These are phyloP conservation scores for Bostrychus sinensis DNA, from an alignment of 2,113 vertebrate genomes.

Conservation along the genomic window DNA sequence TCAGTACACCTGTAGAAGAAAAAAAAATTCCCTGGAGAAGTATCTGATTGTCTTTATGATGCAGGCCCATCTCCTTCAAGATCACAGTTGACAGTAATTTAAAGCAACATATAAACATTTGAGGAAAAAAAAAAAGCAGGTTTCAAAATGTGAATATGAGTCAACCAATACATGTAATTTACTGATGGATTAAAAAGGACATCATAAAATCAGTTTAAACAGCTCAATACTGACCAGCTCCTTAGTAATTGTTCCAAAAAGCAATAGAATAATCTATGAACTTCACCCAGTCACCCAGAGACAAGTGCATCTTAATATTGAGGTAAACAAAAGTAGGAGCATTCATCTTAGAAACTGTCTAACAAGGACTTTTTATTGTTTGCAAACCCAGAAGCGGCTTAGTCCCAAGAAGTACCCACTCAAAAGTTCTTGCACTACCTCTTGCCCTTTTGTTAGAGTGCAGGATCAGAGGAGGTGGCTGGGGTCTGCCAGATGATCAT, in stretches of 20 bases:
- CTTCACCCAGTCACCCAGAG: conserved; percentile 26
- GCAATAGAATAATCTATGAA: conserved; percentile 23
- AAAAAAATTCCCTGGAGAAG: conserved; percentile 4
- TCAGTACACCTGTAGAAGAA: not conserved
- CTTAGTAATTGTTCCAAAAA: conserved; percentile 8
- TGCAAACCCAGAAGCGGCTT: not conserved
- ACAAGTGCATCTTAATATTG: conserved; percentile 9
- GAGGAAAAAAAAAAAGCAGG: conserved; percentile 20
- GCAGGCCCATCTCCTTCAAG: conserved; percentile 29
- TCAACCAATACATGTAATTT: not conserved
- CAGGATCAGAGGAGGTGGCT: conserved; percentile 56
- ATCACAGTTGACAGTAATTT: conserved; percentile 47
- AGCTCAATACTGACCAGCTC: conserved; percentile 23
- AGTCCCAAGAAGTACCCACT: conserved; percentile 10
- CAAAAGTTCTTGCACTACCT: not conserved
- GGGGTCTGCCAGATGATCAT: conserved; percentile 82
- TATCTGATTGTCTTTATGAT: conserved; percentile 27
- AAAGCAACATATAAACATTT: too few relatives aligned
- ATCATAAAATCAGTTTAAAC: conserved; percentile 7
- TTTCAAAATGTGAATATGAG: conserved; percentile 13
- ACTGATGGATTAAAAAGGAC: not conserved
- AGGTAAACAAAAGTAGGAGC: conserved; percentile 43
- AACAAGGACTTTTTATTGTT: conserved; percentile 22
- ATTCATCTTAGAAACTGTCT: conserved; percentile 5
- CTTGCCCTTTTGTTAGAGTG: conserved; percentile 61